These are phyloP conservation scores for Tetraneura akinire DNA, from an alignment of 1,140 invertebrate species.

Conservation along the genomic window DNA sequence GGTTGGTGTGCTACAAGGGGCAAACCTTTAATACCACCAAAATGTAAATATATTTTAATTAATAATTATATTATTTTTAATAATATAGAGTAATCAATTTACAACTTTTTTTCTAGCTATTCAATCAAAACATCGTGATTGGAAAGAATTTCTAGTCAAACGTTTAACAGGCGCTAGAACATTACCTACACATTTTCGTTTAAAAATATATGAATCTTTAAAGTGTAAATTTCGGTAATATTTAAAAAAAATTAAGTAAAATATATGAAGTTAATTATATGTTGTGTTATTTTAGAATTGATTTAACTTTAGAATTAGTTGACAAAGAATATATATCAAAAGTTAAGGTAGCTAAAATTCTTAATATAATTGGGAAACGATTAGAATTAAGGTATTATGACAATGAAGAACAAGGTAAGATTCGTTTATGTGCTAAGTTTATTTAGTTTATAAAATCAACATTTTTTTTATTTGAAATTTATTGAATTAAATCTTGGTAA, in stretches of 20 bases:
- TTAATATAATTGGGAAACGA: slow-evolving; percentile 87
- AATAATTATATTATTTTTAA: too few relatives aligned
- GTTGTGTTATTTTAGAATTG: slow-evolving; percentile 60
- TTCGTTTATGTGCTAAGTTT: background rate
- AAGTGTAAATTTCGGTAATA: slow-evolving; percentile 74
- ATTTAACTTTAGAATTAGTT: slow-evolving; percentile 88
- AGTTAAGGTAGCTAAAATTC: slow-evolving; percentile 85
- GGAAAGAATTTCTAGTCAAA: slow-evolving; percentile 92
- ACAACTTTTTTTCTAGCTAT: slow-evolving; percentile 63
- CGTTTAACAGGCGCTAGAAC: slow-evolving; percentile 90
- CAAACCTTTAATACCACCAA: slow-evolving; percentile 90
- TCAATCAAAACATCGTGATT: slow-evolving; percentile 90
- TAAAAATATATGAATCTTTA: slow-evolving; percentile 80
- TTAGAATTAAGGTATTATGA: slow-evolving; percentile 89
- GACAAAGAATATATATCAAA: slow-evolving; percentile 94
- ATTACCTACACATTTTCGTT: slow-evolving; percentile 86
- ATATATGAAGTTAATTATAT: background rate
- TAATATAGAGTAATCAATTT: background rate
- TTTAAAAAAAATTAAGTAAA: background rate
- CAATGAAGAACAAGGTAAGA: slow-evolving; percentile 60
- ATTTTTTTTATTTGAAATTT: too few relatives aligned
- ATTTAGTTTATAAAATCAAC: background rate
- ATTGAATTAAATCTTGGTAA: too few relatives aligned
- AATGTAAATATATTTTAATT: slow-evolving; percentile 65
- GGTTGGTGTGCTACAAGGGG: slow-evolving; percentile 96